Evolutionary conservation across 2,888 invertebrate species (phyloP), one percentile per base, ranked within the genome.

Genomic region (Frankliniella fusca): DNA sequence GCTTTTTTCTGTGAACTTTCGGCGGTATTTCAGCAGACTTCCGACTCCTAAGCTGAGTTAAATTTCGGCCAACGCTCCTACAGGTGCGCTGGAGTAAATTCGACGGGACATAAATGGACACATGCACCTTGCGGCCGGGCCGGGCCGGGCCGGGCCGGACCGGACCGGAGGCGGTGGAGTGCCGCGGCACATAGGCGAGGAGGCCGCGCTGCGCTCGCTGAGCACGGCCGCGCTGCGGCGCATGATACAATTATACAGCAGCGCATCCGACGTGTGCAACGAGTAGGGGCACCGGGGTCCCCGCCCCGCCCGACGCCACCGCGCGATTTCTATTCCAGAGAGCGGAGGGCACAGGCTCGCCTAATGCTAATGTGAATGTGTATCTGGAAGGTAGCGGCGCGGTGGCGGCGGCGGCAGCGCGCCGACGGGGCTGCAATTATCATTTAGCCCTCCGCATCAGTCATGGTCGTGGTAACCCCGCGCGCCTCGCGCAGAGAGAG

Each of bases 301-400:
- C 54, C 54, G 54, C 54, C 20, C 10, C 50, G 15, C 10, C 50
- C 50, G 50, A 50, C 10, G 50, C 50, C 10, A 50, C 10, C 50
- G 10, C 10, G 50, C 50, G 50, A 12, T 54, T 3, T 54, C 54
- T 54, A 54, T 54, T 54, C 54, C 38, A 38, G 38, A 38, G 5
- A 5, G 38, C 3, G 38, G 38, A 5, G 38, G 61, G 61, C 18
- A 15, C 61, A n/a, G n/a, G 20, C 54, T 20, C n/a, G 20, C 18
- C 61, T 18, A 61, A 61, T 18, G 61, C 61, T 61, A 61, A 61
- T 61, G 61, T 61, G 61, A 61, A 61, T 61, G 61, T 61, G 61
- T 18, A 61, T 61, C 61, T 20, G 61, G 61, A 38, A 38, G 38
- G 38, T 5, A 38, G 38, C 38, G 38, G 38, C n/a, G n/a, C n/a